These are phyloP conservation scores for Bungarus multicinctus DNA, from an alignment of 2,113 vertebrate species.

Conservation along the genomic window DNA sequence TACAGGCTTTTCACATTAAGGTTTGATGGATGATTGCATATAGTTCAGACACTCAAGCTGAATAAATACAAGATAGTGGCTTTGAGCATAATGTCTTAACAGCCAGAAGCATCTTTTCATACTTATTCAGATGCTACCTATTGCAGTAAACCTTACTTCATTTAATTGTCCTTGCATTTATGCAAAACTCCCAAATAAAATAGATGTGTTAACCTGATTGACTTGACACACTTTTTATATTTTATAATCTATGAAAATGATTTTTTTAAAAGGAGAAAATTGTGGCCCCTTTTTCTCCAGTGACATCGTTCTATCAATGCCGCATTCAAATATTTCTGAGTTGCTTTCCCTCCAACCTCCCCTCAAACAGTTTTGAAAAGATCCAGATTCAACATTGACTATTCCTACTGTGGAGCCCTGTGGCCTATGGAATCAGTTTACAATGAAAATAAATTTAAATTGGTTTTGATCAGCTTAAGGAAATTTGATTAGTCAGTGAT, in stretches of 20 bases:
- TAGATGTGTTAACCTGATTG: neutral
- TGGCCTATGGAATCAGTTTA: neutral
- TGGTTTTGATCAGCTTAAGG: neutral
- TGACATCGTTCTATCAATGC: neutral
- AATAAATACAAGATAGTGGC: slow-evolving; percentile 7
- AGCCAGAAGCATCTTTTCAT: neutral
- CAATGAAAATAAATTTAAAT: neutral
- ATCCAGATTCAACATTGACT: neutral
- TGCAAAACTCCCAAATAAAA: neutral
- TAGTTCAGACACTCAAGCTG: slow-evolving; percentile 8
- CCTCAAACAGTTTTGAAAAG: neutral
- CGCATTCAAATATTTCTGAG: neutral
- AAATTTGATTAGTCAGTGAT: neutral
- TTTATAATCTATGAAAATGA: neutral
- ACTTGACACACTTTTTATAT: neutral
- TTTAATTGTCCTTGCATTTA: neutral
- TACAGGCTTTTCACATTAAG: slow-evolving; percentile 1
- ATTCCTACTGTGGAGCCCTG: neutral
- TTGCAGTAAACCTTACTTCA: neutral
- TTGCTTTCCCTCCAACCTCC: neutral
- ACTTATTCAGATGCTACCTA: neutral
- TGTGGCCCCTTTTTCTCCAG: neutral
- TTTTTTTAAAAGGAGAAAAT: neutral
- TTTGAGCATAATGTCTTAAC: slow-evolving; percentile 10
- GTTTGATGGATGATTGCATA: slow-evolving; percentile 1